Evolutionary conservation across 1,140 invertebrate species (phyloP), one percentile per base, ranked within the genome.

Genomic region (Saccostrea glomerata): DNA sequence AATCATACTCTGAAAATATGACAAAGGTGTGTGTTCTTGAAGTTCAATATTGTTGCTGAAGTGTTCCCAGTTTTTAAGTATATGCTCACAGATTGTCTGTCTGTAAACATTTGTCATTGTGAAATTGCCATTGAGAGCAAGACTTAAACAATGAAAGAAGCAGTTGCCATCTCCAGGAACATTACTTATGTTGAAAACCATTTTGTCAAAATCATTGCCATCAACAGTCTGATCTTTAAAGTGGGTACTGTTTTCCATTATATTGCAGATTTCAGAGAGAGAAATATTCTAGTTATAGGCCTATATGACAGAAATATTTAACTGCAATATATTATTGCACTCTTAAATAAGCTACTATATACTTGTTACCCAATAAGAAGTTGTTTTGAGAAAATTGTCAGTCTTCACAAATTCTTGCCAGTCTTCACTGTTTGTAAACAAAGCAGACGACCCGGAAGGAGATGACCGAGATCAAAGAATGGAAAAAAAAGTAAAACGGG

Each of bases 391-490:
- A 25, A 23, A 12, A 23, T n/a, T 30, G 66, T 23, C 66, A n/a
- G 20, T 23, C 23, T 23, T 25, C 20, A 23, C 23, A 70, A 23
- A 23, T n/a, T 70, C 11, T 23, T 70, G n/a, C 66, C 66, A 20
- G 20, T 20, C n/a, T 20, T 23, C 17, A 23, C 20, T 70, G 11
- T 23, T 23, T 20, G n/a, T 23, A 70, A 70, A 23, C 17, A 70
- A 70, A 70, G 66, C 66, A 70, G 66, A 70, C 66, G 66, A 70
- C 66, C 66, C n/a, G n/a, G n/a, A 70, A 70, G 20, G 66, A 70
- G 4, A 12, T 70, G 11, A 23, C 2, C 66, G 6, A 3, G 66
- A 70, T 36, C 30, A 36, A 2, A 36, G 30, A 36, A 36, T 36
- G n/a, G n/a, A n/a, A n/a, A 36, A 36, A 36, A 36, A 36, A 36